Conservation (phyloP, 2,113 vertebrate genomes). For the Morone saxatilis region DNA sequence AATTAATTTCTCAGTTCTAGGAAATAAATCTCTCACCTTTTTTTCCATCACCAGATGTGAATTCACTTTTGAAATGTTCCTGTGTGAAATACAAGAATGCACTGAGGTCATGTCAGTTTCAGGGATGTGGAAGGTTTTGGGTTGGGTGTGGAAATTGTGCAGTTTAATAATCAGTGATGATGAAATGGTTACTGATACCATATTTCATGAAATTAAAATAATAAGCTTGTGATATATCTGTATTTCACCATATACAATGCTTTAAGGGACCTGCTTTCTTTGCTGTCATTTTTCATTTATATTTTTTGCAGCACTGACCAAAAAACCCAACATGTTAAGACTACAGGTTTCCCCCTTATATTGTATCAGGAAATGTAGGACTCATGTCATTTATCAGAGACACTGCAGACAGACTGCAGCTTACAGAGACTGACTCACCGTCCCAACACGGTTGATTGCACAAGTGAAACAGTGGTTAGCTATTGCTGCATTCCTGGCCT, state of each 20-base stretch:
- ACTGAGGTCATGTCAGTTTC: not conserved
- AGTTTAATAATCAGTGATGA: not conserved
- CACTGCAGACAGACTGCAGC: not conserved
- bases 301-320: not conserved
- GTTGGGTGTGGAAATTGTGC: not conserved
- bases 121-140: not conserved
- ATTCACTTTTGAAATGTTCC: conserved; percentile 93
- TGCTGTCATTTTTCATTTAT: not conserved
- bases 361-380: not conserved
- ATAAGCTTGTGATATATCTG: not conserved
- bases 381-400: not conserved
- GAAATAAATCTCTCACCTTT: conserved; percentile 84
- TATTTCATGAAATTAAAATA: not conserved
- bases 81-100: conserved; percentile 70
- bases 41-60: conserved; percentile 95
- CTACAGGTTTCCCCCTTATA: not conserved
- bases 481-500: conserved; percentile 96
- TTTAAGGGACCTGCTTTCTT: not conserved
- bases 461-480: conserved; percentile 97
- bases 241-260: not conserved
- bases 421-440: conserved; percentile 80
- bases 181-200: not conserved
- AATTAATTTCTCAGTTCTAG: not conserved
- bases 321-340: not conserved
- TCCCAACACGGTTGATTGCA: conserved; percentile 95